Conservation (phyloP, 2,113 vertebrate species). For the Hiodon alosoides region DNA sequence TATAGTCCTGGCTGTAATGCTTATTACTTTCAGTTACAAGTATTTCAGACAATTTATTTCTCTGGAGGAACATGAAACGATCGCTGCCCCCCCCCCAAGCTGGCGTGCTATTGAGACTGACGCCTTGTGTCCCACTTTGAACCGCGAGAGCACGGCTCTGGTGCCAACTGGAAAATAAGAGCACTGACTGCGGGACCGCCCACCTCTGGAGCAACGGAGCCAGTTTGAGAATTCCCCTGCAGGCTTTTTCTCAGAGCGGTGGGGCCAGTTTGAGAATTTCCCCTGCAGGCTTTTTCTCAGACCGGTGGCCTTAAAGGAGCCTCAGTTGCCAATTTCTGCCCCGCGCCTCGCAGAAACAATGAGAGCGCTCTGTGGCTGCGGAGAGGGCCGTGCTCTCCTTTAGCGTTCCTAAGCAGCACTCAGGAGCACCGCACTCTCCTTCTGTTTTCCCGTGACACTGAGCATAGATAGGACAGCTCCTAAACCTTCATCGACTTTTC, state of each 20-base stretch:
- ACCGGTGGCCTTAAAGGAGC: no score
- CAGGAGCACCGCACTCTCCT: no score
- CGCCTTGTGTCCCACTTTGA: conserved; percentile 4
- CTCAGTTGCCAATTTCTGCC: no score
- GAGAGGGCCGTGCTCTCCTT: no score
- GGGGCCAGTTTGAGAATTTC: background rate
- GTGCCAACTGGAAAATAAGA: conserved; percentile 6
- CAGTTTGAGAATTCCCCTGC: background rate
- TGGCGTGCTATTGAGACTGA: background rate
- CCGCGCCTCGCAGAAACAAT: no score
- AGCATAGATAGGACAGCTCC: no score
- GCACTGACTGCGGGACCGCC: background rate
- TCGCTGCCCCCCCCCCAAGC: background rate
- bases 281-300: no score
- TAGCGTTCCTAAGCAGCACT: no score
- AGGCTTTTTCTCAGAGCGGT: background rate
- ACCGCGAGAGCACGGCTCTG: background rate
- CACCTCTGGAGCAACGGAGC: background rate
- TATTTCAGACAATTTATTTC: background rate
- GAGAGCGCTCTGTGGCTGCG: no score
- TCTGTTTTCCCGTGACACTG: no score
- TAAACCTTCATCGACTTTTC: no score
- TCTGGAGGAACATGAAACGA: background rate
- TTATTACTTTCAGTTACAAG: background rate
- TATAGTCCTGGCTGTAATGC: background rate